phyloP scores from a whole-genome alignment of 37 sponge, comb jelly and placozoan genomes.

The Aplysina aerophoba region DNA sequence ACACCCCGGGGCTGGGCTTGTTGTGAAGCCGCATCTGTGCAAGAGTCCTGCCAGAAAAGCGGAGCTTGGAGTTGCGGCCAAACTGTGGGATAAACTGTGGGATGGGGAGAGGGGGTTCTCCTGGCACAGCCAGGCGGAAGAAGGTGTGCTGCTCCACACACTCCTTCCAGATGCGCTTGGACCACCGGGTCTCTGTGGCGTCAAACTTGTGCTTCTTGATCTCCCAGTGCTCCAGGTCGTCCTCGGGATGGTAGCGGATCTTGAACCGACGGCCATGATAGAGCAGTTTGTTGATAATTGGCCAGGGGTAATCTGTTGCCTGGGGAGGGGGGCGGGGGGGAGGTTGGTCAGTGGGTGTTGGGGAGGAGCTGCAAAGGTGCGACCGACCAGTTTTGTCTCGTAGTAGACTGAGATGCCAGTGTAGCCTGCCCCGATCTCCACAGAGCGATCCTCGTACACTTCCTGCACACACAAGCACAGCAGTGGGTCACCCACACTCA shows the following conservation, averaged over 20 bases:
- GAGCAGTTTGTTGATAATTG: constrained; percentile 62
- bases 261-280: constrained; percentile 65
- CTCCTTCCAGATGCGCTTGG: constrained; percentile 80
- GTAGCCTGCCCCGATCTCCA: constrained; percentile 14
- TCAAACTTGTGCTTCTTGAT: constrained; percentile 8
- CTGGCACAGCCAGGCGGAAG: constrained; percentile 57
- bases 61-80: constrained; percentile 45
- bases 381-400: constrained; percentile 4
- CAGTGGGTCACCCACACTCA: not conserved
- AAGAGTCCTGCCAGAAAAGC: constrained; percentile 71
- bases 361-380: not conserved
- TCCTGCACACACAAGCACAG: constrained; percentile 10
- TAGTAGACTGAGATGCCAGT: constrained; percentile 13
- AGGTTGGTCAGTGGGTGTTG: not conserved
- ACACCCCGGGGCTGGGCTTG: not conserved
- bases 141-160: constrained; percentile 88
- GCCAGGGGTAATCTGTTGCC: constrained; percentile 55
- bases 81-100: constrained; percentile 33
- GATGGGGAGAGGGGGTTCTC: constrained; percentile 2
- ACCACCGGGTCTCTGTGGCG: constrained; percentile 11
- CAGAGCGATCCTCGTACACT: not conserved
- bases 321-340: not conserved
- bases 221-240: constrained; percentile 12
- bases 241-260: constrained; percentile 54
- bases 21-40: constrained; percentile 32